phyloP scores from a whole-genome alignment of 2,113 vertebrate species.

The Engraulis encrasicolus region DNA sequence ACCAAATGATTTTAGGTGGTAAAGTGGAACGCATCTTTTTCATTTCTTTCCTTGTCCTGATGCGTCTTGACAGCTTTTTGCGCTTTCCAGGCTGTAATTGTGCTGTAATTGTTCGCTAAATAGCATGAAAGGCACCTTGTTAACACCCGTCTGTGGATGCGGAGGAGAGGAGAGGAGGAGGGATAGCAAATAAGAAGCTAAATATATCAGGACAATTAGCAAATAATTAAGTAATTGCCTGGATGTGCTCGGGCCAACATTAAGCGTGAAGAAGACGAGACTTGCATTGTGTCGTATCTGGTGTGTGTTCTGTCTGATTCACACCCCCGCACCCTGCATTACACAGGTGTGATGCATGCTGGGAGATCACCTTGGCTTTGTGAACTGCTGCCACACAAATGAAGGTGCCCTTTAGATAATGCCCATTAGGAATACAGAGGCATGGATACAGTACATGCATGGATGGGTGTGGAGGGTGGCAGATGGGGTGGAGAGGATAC shows the following conservation, averaged over 20 bases:
- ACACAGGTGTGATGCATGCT: no score
- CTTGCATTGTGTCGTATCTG: no score
- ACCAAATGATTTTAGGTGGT: not conserved
- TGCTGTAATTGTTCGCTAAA: slow-evolving; percentile 55
- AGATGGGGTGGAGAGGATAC: no score
- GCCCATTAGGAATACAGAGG: no score
- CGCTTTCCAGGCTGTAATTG: slow-evolving; percentile 49
- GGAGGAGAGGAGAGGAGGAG: slow-evolving; percentile 4
- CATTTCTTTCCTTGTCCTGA: slow-evolving; percentile 36
- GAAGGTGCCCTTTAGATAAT: no score
- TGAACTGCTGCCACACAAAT: no score
- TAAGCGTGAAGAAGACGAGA: no score
- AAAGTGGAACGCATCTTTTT: slow-evolving; percentile 23
- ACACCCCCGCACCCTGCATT: no score
- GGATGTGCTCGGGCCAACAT: slow-evolving; percentile 43
- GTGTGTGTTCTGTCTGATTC: no score
- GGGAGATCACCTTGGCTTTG: no score
- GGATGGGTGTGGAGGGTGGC: no score
- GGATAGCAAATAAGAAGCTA: slow-evolving; percentile 44
- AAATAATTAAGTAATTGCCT: slow-evolving; percentile 57
- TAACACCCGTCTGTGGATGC: slow-evolving; percentile 34
- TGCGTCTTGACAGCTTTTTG: slow-evolving; percentile 53
- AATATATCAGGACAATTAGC: slow-evolving; percentile 53
- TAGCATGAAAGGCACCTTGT: slow-evolving; percentile 62
- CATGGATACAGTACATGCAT: not conserved